These are phyloP conservation scores for Nipponacmea schrenckii DNA, from an alignment of 2,888 invertebrate species.

Conservation along the genomic window DNA sequence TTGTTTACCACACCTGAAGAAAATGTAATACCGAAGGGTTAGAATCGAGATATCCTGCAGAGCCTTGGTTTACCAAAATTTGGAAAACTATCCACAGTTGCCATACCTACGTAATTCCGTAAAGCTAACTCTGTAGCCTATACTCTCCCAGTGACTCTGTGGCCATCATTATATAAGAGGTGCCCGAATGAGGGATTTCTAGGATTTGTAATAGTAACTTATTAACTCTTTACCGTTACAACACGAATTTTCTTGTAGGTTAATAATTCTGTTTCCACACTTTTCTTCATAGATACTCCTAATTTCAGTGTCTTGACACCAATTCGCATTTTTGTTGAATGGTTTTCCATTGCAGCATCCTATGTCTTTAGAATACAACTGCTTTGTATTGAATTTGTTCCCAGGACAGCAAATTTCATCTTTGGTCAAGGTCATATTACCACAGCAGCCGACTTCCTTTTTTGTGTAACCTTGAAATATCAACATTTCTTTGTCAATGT, in stretches of 20 bases:
- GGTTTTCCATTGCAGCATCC: conserved; percentile 6
- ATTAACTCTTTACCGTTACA: conserved; percentile 3
- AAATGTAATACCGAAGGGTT: no score
- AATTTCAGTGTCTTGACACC: neutral
- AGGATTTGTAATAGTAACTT: no score
- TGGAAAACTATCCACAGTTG: no score
- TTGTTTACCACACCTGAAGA: neutral
- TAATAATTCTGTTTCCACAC: conserved; percentile 7
- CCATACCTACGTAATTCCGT: no score
- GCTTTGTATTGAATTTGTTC: neutral
- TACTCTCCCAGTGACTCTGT: no score
- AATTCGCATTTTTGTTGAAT: neutral
- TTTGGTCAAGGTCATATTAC: neutral
- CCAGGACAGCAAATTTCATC: neutral
- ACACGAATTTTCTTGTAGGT: neutral
- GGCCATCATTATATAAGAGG: no score
- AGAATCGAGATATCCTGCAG: no score
- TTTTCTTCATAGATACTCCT: neutral
- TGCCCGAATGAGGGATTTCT: no score
- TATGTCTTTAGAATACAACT: neutral
- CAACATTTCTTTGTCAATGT: no score
- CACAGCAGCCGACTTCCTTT: conserved; percentile 5
- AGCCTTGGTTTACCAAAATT: no score
- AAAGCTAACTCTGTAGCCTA: no score
- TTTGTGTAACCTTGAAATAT: neutral